These are phyloP conservation scores for Furcula furcula DNA, from an alignment of 2,888 invertebrate genomes.

Conservation along the genomic window DNA sequence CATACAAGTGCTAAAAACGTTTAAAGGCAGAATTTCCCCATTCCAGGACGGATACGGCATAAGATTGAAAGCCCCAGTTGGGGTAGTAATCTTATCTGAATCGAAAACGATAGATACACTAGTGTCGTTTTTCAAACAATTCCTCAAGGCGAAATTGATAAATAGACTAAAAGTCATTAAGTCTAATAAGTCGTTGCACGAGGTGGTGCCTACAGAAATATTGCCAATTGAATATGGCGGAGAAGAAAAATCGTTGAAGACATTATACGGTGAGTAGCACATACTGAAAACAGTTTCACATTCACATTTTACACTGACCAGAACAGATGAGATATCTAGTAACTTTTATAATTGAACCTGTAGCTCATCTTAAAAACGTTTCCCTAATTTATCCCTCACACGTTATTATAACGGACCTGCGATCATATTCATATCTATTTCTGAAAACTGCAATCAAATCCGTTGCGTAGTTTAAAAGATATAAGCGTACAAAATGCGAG, in stretches of 20 bases:
- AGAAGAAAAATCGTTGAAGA: neutral
- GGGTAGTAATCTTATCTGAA: neutral
- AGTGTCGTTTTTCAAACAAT: neutral
- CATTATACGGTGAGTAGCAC: neutral
- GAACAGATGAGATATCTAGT: no score
- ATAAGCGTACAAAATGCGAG: no score
- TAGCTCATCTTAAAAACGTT: no score
- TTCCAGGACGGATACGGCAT: neutral
- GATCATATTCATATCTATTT: no score
- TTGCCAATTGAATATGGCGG: slow-evolving; percentile 1
- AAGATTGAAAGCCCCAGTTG: neutral
- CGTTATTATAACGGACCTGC: no score
- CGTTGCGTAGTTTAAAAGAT: no score
- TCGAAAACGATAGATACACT: neutral
- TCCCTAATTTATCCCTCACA: no score
- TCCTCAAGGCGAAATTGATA: neutral
- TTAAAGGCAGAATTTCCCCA: neutral
- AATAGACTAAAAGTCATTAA: neutral
- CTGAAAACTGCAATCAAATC: no score
- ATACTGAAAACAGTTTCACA: no score
- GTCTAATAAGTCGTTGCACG: neutral
- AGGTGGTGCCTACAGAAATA: neutral
- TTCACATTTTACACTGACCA: no score
- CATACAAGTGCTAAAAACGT: no score
- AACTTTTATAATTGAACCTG: no score